These are phyloP conservation scores for Sphyrna mokarran DNA, from an alignment of 2,113 vertebrate genomes.

Conservation along the genomic window DNA sequence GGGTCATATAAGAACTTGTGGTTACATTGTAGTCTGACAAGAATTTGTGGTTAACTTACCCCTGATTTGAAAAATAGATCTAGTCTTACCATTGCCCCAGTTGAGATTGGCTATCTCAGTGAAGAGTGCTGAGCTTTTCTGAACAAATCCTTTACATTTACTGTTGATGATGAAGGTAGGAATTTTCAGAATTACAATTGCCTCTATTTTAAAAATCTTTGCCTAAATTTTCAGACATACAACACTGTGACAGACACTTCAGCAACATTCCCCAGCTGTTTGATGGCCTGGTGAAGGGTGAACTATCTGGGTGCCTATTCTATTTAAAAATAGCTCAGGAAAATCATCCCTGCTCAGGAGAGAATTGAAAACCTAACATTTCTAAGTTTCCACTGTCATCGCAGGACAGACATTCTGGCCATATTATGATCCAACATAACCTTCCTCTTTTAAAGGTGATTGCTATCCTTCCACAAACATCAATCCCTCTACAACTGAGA, in stretches of 20 bases:
- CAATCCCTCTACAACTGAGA: no score
- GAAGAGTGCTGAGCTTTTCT: background rate
- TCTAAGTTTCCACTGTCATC: background rate
- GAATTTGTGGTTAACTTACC: background rate
- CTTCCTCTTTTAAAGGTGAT: background rate
- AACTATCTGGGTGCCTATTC: background rate
- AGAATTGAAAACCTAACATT: background rate
- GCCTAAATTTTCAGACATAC: background rate
- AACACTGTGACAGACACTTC: background rate
- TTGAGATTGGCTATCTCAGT: background rate
- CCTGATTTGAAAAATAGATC: background rate
- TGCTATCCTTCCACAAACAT: no score
- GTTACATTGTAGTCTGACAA: no score
- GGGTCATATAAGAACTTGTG: no score
- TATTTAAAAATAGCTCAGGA: background rate
- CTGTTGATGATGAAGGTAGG: background rate
- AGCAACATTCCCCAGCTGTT: background rate
- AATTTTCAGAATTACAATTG: background rate
- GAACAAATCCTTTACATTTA: background rate
- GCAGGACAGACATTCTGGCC: background rate
- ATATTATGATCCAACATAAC: background rate
- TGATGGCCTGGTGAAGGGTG: background rate
- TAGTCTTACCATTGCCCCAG: background rate
- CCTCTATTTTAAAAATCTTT: background rate
- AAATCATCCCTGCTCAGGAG: background rate